Base-by-base conservation (phyloP, 2,888 invertebrate species). In the Rhynchonema sp. region DNA sequence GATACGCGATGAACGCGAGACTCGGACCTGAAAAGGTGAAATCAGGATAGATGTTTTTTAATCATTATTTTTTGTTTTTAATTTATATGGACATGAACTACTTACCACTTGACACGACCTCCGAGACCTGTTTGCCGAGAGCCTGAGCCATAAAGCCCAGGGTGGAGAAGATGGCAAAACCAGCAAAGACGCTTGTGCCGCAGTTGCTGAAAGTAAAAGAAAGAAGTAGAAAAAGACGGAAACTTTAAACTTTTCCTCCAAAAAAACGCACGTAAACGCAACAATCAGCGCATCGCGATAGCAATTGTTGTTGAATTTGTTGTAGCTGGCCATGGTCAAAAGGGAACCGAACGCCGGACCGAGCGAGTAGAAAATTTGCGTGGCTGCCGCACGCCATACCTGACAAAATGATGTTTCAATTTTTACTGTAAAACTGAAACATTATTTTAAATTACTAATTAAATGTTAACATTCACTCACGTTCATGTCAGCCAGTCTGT, bases 261-360 rank as follows among this genome's bases (percentile, higher is more conserved):
- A n/a, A n/a, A 38, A 55, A 27, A 54, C 55, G 55, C 25, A 54
- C 59, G 28, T 56, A 30, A 59, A 46, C 3, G 49, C 29, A 27
- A 56, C 56, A n/a, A 57, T 30, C 9, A 56, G 64, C 64, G 74
- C 74, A 70, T 72, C 63, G 89, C 77, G n/a, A 46, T 52, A 61
- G 67, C 91, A 86, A 70, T 63, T 63, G 55, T 63, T 60, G 46
- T 53, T n/a, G 52, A 62, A 71, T 60, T 67, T 68, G 63, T 72
- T 73, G 65, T 71, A 73, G 61, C 71, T 70, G 28, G 72, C 64
- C 71, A 73, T 71, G 13, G 72, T 69, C 38, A 72, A 67, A 13
- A 73, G 66, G 55, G 69, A 69, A 29, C 73, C 73, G 69, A 71
- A 72, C 2, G 69, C 69, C 29, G 72, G 69, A 23, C 71, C 72